Base-by-base conservation (phyloP, 2,888 invertebrate genomes). In the Nomada ruficornis region DNA sequence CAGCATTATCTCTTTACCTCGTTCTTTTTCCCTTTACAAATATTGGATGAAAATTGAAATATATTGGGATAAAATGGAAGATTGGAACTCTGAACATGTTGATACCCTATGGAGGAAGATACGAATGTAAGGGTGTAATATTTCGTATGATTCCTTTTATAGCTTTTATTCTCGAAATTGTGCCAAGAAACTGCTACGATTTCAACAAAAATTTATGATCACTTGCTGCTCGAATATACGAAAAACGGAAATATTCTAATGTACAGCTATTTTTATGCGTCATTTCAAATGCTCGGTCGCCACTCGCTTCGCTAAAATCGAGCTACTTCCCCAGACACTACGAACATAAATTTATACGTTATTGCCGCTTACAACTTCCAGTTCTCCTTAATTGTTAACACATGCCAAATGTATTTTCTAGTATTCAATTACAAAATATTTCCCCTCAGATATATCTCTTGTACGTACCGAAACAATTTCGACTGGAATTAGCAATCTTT, bases 121-220 rank as follows among this genome's bases (percentile, higher is more conserved):
- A 44, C 67, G 26, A 54, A 2, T 23, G 64, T 44, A 29, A n/a
- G 13, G 10, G n/a, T 26, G 23, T 75, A 75, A 54, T 36, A 36
- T 36, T 36, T 36, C 7, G 36, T 36, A 36, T 36, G 36, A 36
- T 75, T 62, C 26, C 29, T 68, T 63, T 78, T 57, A 75, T 15
- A 23, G 13, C 36, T 36, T 36, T 36, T 36, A 36, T 13, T 15
- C 13, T 18, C 20, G 55, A 15, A n/a, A 52, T 20, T 11, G 42
- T 29, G 72, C 64, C 73, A 73, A 67, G 75, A 59, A 68, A 75
- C 55, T 47, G 75, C 47, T 44, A 29, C 47, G 52, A 44, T 78
- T 68, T 68, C 26, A 9, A 57, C 60, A 63, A 36, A 36, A 36
- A 36, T 78, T 78, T 78, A 78, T 26, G 36, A 26, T 15, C 29